These are phyloP conservation scores for Mionectes olivaceus DNA, from an alignment of 2,797 vertebrate species.

Conservation along the genomic window DNA sequence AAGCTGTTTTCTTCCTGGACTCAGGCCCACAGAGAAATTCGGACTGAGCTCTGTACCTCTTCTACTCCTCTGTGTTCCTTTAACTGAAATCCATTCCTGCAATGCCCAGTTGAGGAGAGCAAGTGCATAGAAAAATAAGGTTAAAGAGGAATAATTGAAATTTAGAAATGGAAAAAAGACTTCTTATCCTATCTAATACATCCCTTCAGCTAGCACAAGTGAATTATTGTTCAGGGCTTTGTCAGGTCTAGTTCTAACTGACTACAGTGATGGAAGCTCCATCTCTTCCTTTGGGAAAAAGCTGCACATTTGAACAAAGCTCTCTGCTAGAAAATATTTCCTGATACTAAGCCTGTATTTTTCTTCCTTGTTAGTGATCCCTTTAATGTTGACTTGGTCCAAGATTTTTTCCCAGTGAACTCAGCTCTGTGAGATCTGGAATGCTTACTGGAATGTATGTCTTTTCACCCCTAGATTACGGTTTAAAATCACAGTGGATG, in stretches of 20 bases:
- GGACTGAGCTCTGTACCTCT: conserved; percentile 11
- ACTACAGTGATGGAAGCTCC: conserved; percentile 3
- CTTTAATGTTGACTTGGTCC: conserved; percentile 36
- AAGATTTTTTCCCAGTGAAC: conserved; percentile 61
- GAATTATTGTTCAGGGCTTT: conserved; percentile 33
- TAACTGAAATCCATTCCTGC: conserved; percentile 37
- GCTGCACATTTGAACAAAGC: conserved; percentile 30
- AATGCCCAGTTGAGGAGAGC: not conserved
- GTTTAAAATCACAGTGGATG: not conserved
- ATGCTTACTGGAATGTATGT: conserved; percentile 27
- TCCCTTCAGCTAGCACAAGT: not conserved
- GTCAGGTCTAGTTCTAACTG: not conserved
- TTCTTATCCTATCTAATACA: not conserved
- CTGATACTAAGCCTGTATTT: conserved; percentile 60
- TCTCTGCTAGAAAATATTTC: conserved; percentile 63
- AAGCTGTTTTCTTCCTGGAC: conserved; percentile 36
- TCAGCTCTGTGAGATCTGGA: conserved; percentile 50
- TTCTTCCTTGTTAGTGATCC: conserved; percentile 36
- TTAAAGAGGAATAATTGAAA: not conserved
- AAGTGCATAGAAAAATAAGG: not conserved
- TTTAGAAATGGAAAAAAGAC: conserved; percentile 22
- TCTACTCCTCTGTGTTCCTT: conserved; percentile 10
- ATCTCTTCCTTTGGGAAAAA: conserved; percentile 52
- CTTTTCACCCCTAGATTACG: conserved; percentile 3
- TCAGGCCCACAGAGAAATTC: conserved; percentile 48